These are phyloP conservation scores for Drosophila aldrichi DNA, from an alignment of 2,888 invertebrate species.

Conservation along the genomic window DNA sequence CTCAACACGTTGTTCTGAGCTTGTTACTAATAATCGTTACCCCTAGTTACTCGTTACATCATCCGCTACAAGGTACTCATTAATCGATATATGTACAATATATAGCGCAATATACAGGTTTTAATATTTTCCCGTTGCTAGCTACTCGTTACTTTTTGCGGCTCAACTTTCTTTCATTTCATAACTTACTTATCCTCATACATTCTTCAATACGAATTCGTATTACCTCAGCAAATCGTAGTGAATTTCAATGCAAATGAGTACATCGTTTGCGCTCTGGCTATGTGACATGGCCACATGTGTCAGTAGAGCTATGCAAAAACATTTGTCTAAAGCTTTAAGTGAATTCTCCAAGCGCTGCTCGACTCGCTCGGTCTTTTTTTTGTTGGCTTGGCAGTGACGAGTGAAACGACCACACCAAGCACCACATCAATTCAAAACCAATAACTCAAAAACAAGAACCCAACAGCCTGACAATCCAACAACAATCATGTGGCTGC, in stretches of 20 bases:
- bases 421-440: conserved; percentile 68
- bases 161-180: too few relatives aligned
- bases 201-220: background rate
- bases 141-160: too few relatives aligned
- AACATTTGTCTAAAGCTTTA: conserved; percentile 58
- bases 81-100: too few relatives aligned
- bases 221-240: background rate
- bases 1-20: too few relatives aligned
- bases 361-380: background rate
- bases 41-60: too few relatives aligned
- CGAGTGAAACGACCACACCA: conserved; percentile 25
- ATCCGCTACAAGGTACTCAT: too few relatives aligned
- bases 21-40: too few relatives aligned
- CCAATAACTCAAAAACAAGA: conserved; percentile 78
- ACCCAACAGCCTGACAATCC: conserved; percentile 34
- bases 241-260: conserved; percentile 50
- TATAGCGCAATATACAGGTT: background rate
- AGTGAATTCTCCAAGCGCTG: conserved; percentile 52
- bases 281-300: conserved; percentile 49
- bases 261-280: conserved; percentile 26
- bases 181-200: background rate
- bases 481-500: conserved; percentile 69
- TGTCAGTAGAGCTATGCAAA: conserved; percentile 47
- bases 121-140: too few relatives aligned
- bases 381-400: background rate